A percentile compares a stretch with the other conserved stretches of the same genome.
Evolutionary conservation across 23 tunicate genomes (phyloP).

Genomic region (Botrylloides violaceus): DNA sequence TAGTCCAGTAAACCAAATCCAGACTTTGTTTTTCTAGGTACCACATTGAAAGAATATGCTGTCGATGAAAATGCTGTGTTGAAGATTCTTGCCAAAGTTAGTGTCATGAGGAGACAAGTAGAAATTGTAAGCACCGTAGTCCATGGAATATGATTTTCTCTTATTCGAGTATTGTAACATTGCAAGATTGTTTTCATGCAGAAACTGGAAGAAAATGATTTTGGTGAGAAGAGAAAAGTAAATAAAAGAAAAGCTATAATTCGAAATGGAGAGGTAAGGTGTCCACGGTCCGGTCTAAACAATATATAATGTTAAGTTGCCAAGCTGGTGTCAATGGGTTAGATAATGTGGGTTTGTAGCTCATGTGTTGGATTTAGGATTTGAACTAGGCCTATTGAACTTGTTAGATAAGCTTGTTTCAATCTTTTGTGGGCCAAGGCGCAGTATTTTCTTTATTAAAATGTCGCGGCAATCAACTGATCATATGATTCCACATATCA

Average conservation of each 20-base stretch:
- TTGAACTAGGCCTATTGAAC: no score
- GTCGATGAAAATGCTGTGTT: constrained; percentile 72
- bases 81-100: constrained; percentile 71
- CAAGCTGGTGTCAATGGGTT: no score
- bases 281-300: not conserved
- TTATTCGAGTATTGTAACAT: no score
- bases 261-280: constrained; percentile 57
- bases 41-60: constrained; percentile 68
- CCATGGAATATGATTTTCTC: no score
- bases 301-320: no score
- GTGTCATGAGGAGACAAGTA: constrained; percentile 77
- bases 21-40: constrained; percentile 28
- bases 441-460: no score
- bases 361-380: no score
- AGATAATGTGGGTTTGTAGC: no score
- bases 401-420: no score
- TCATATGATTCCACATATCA: no score
- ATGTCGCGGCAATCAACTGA: no score
- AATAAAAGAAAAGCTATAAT: constrained; percentile 80
- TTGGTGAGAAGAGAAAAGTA: constrained; percentile 48
- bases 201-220: constrained; percentile 55
- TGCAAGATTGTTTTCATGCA: constrained; percentile 9
- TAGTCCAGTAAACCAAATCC: not conserved
- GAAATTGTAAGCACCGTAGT: constrained; percentile 55
- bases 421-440: no score